Percentiles rank a stretch among this genome's conserved stretches.
Conservation (phyloP, 2,888 invertebrate species). For the Callyntrura guangdongensis region DNA sequence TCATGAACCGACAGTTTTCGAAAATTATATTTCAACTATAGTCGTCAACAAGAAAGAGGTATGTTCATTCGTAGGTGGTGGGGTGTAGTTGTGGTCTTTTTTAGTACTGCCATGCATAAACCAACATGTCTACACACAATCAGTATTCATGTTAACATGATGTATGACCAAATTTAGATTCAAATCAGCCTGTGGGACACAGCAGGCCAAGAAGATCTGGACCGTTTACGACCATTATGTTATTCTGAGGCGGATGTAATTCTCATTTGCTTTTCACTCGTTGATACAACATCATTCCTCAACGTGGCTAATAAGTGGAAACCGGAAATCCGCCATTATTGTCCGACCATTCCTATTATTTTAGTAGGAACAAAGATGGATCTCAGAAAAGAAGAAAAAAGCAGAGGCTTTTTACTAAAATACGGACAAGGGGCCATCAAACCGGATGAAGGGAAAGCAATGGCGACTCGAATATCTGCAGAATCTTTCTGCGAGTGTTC, state of each 20-base stretch:
- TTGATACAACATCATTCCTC: conserved; percentile 78
- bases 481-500: conserved; percentile 89
- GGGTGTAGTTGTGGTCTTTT: not conserved
- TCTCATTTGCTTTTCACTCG: conserved; percentile 81
- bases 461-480: conserved; percentile 88
- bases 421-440: conserved; percentile 78
- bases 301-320: conserved; percentile 83
- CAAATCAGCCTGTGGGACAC: conserved; percentile 86
- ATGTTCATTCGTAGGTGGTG: not conserved
- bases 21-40: conserved; percentile 79
- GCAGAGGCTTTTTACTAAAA: conserved; percentile 67
- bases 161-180: conserved; percentile 83
- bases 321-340: conserved; percentile 82
- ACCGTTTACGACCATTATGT: conserved; percentile 80
- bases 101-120: not conserved
- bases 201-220: conserved; percentile 86
- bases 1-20: conserved; percentile 82
- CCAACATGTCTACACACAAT: not conserved
- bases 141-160: not conserved
- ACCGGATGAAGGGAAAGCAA: conserved; percentile 80
- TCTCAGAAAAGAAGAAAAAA: conserved; percentile 73
- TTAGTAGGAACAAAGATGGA: conserved; percentile 82
- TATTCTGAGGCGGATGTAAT: conserved; percentile 81
- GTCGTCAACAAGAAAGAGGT: conserved; percentile 79
- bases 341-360: conserved; percentile 79